These are phyloP conservation scores for Pinna nobilis DNA, from an alignment of 1,140 invertebrate species.

Conservation along the genomic window DNA sequence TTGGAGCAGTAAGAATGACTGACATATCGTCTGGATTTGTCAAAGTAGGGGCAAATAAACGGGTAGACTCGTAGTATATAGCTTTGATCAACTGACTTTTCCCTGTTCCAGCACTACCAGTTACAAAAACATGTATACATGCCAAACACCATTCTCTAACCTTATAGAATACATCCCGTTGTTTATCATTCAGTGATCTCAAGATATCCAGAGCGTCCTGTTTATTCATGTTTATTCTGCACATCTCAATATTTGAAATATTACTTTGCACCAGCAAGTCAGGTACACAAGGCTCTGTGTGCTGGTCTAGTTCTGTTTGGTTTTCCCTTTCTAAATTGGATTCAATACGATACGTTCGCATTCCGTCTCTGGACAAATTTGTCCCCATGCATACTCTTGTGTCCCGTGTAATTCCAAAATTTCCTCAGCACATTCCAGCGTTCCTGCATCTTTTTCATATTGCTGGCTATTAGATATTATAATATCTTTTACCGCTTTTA, in stretches of 20 bases:
- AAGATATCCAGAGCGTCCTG: background rate
- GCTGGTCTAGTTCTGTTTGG: too few relatives aligned
- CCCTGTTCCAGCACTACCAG: conserved; percentile 38
- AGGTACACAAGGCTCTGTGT: too few relatives aligned
- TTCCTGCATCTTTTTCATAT: background rate
- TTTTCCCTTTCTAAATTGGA: too few relatives aligned
- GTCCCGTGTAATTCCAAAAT: background rate
- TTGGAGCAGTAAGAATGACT: conserved; percentile 29
- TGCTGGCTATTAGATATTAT: background rate
- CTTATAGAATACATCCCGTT: conserved; percentile 30
- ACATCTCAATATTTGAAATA: background rate
- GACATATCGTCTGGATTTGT: conserved; percentile 12
- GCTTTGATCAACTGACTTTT: conserved; percentile 45
- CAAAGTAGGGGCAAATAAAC: conserved; percentile 13
- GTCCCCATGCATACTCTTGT: conserved; percentile 33
- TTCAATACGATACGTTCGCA: background rate
- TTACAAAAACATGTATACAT: conserved; percentile 33
- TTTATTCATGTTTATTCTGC: background rate
- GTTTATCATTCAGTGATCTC: conserved; percentile 5
- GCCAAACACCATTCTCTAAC: conserved; percentile 36
- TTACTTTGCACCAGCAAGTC: background rate
- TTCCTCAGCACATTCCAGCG: background rate
- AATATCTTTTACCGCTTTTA: conserved; percentile 17
- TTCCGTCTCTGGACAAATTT: conserved; percentile 16
- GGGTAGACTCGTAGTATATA: conserved; percentile 39